phyloP scores from a whole-genome alignment of 2,113 vertebrate species.

The Cygnus atratus region DNA sequence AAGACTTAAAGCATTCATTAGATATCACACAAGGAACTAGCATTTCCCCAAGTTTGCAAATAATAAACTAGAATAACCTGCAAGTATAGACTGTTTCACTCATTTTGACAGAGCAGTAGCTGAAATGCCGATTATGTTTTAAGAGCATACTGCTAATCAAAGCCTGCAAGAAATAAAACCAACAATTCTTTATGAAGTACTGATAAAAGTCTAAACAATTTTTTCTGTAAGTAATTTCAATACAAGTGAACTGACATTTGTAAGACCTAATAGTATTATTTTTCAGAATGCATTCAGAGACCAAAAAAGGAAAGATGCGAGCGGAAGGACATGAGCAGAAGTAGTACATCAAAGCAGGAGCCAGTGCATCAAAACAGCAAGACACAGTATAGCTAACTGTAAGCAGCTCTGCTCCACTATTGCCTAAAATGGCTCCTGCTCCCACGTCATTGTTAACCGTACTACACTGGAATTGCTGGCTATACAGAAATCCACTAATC shows the following conservation, averaged over 20 bases:
- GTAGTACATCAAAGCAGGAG: not conserved
- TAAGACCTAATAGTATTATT: not conserved
- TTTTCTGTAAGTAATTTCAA: not conserved
- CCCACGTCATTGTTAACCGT: not conserved
- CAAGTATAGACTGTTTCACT: not conserved
- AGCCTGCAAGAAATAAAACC: not conserved
- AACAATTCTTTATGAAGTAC: not conserved
- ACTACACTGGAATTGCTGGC: not conserved
- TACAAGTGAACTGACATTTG: not conserved
- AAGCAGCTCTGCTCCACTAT: too few relatives aligned
- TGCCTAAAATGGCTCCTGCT: too few relatives aligned
- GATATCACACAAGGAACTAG: not conserved
- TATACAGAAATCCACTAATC: not conserved
- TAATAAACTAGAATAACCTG: not conserved
- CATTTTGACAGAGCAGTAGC: not conserved
- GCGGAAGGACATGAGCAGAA: not conserved
- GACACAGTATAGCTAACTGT: not conserved
- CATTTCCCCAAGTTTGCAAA: not conserved
- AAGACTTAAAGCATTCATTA: not conserved
- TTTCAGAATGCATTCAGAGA: not conserved
- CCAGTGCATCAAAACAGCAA: not conserved
- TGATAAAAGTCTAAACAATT: not conserved
- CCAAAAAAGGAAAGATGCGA: not conserved
- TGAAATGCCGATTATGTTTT: not conserved
- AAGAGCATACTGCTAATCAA: not conserved